Percentiles rank a stretch among this genome's conserved stretches.
Evolutionary conservation across 2,113 vertebrate species (phyloP).

Genomic region (Suricata suricatta): DNA sequence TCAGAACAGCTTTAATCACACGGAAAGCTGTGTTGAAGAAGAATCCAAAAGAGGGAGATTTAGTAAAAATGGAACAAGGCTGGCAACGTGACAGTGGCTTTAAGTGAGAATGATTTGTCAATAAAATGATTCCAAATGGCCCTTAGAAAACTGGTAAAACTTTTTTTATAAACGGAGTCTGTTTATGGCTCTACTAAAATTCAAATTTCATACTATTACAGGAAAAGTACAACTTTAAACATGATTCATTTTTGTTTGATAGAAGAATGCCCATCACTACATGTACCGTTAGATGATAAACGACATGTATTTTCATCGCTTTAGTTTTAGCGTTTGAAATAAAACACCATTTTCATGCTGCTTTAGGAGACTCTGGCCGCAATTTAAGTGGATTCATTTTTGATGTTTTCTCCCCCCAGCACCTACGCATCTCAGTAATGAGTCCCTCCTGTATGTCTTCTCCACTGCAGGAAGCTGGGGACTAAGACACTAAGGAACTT

Average conservation of each 20-base stretch:
- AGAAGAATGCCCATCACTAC: background rate
- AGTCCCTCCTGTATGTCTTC: background rate
- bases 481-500: background rate
- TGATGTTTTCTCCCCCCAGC: background rate
- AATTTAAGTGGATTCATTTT: slow-evolving; percentile 42
- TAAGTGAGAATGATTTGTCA: slow-evolving; percentile 59
- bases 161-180: slow-evolving; percentile 55
- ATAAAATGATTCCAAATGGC: slow-evolving; percentile 64
- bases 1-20: slow-evolving; percentile 1
- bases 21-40: background rate
- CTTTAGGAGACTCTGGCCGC: background rate
- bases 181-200: slow-evolving; percentile 69
- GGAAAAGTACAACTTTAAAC: slow-evolving; percentile 58
- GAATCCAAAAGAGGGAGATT: background rate
- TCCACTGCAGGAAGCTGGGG: background rate
- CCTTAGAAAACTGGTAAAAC: slow-evolving; percentile 27
- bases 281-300: slow-evolving; percentile 22
- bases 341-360: slow-evolving; percentile 42
- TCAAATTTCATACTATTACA: slow-evolving; percentile 71
- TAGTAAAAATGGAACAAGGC: slow-evolving; percentile 7
- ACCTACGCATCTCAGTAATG: background rate
- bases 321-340: slow-evolving; percentile 56
- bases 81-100: background rate
- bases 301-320: slow-evolving; percentile 47
- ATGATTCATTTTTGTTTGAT: slow-evolving; percentile 62